These are phyloP conservation scores for Paradisaea rubra DNA, from an alignment of 2,113 vertebrate species.

Conservation along the genomic window DNA sequence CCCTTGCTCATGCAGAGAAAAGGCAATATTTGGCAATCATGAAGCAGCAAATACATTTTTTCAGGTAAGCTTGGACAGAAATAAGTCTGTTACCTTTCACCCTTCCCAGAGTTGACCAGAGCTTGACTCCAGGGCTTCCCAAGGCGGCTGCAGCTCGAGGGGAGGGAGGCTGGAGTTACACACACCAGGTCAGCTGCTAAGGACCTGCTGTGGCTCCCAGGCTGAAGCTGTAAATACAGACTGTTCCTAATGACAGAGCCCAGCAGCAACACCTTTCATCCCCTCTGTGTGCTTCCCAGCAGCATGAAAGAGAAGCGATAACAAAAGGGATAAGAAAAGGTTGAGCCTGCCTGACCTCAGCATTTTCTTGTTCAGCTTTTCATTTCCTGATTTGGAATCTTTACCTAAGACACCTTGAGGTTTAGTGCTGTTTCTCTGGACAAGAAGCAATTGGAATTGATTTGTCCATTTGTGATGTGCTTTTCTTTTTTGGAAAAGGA, in stretches of 20 bases:
- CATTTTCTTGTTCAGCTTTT: slow-evolving; percentile 24
- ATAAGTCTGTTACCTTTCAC: background rate
- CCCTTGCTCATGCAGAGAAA: background rate
- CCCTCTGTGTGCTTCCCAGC: background rate
- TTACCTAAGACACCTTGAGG: background rate
- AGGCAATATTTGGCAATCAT: background rate
- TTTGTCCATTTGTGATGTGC: background rate
- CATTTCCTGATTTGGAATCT: slow-evolving; percentile 16
- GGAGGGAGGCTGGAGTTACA: background rate
- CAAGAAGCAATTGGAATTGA: slow-evolving; percentile 4
- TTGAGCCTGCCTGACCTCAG: slow-evolving; percentile 14
- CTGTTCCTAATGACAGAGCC: background rate
- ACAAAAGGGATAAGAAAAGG: background rate
- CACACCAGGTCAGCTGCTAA: background rate
- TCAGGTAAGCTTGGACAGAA: background rate
- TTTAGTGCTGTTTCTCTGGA: background rate
- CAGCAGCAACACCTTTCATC: background rate
- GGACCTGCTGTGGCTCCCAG: background rate
- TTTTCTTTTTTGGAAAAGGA: background rate
- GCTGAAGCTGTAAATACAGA: background rate
- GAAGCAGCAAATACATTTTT: background rate
- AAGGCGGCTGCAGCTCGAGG: background rate
- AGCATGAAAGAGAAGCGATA: background rate
- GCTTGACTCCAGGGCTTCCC: background rate
- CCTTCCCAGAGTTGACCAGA: background rate